Evolutionary conservation across 2,797 vertebrate genomes (phyloP), one percentile per base, ranked within the genome.

Genomic region (Threskiornis aethiopicus): DNA sequence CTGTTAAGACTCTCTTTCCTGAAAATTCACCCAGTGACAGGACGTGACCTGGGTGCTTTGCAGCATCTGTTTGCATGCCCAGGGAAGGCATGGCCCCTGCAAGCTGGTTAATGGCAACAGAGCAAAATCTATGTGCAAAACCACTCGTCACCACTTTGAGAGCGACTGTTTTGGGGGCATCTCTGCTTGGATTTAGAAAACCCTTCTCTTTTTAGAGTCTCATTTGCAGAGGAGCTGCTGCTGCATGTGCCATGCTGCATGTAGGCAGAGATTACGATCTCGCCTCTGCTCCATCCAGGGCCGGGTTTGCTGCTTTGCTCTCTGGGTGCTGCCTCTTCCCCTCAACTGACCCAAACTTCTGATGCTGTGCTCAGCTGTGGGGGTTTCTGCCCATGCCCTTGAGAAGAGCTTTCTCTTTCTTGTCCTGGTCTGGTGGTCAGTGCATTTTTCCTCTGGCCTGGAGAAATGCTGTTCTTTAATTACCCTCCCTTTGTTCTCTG

Each of bases 181-280:
- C 11, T 69, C 29, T n/a, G 29, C 18, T 41, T 2, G 1, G 22
- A n/a, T 69, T 59, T 69, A 22, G 35, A 22, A 49, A 49, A 2
- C 8, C 6, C 16, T 25, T 70, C 79, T 35, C 37, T 42, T 41
- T 49, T 29, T 22, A 17, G 57, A 61, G 29, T 11, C 10, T 12
- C 3, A 2, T 69, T 69, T 35, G 31, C 25, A 42, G 37, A 24
- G 66, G 25, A 13, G 35, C 14, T 26, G 35, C 29, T 28, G 35
- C 24, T 59, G 44, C 19, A 18, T 6, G 16, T n/a, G 29, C 52
- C 42, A 33, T 4, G 1, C 22, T 11, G 29, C 3, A 5, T 4
- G 1, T 10, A 5, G 15, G 31, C 55, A 35, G 37, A 51, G 31
- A 16, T 9, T 19, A 24, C 2, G 1, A 6, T 22, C 37, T 26